Conservation (phyloP, 2,888 invertebrate species). For the Latheticus oryzae region DNA sequence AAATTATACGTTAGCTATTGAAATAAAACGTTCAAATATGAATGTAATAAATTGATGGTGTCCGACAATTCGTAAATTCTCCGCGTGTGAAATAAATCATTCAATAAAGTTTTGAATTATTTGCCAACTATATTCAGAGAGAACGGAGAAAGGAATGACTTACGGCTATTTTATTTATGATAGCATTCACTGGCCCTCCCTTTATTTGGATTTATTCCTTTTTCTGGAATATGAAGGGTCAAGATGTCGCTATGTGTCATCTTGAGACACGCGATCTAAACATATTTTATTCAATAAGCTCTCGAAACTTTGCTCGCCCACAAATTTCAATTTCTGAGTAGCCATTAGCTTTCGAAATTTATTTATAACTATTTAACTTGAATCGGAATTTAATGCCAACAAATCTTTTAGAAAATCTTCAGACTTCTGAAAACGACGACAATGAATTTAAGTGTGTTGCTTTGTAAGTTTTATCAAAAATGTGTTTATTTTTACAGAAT, state of each 20-base stretch:
- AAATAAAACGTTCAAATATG: constrained; percentile 26
- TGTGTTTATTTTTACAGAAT: no score
- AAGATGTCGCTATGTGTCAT: constrained; percentile 40
- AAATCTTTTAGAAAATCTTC: no score
- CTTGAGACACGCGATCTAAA: constrained; percentile 29
- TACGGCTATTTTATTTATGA: constrained; percentile 41
- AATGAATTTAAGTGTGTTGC: no score
- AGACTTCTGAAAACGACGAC: no score
- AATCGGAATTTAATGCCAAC: no score
- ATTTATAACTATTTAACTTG: no score
- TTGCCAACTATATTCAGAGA: constrained; percentile 32
- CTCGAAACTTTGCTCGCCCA: constrained; percentile 9
- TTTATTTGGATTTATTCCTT: constrained; percentile 42
- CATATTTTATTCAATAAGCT: constrained; percentile 33
- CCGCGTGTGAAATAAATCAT: constrained; percentile 39
- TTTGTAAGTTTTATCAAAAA: no score
- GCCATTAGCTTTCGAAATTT: no score
- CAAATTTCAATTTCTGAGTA: no score
- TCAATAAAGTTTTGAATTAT: constrained; percentile 43
- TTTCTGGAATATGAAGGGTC: constrained; percentile 43
- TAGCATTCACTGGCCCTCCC: constrained; percentile 40
- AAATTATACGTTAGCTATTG: constrained; percentile 24
- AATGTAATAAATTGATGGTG: constrained; percentile 25
- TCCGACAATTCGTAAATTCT: constrained; percentile 26
- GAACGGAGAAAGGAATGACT: constrained; percentile 32